Base-by-base conservation (phyloP, 2,888 invertebrate species). In the Leucoma salicis region DNA sequence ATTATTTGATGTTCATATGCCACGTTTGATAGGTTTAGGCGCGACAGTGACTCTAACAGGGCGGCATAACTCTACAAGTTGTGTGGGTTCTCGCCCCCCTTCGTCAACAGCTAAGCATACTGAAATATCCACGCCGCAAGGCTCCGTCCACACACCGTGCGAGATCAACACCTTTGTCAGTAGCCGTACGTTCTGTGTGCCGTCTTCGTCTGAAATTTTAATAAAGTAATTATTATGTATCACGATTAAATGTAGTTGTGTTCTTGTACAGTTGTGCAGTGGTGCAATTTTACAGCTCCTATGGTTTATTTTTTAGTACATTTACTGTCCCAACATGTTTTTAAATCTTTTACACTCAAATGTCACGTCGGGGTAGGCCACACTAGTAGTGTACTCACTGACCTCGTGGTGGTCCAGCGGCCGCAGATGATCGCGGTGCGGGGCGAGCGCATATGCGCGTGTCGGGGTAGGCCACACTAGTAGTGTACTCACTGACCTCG, bases 121-220 rank as follows among this genome's bases (percentile, higher is more conserved):
- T 3, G 94, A 94, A 45, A 97, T 93, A 70, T 97, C 96, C 13
- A 97, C 95, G 42, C 95, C 95, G 58, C 96, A 96, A 0, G 97
- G 94, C 80, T 97, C 97, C 42, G 96, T 96, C 97, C 97, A 97
- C 13, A 97, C 96, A 60, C 95, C 95, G 79, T 97, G 97, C 0
- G 98, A 98, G 14, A 99, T 91, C 29, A 97, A 85, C 8, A 98
- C 96, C 0, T 95, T 96, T 0, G 98, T 97, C 18, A 96, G 90
- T 14, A 99, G 88, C 10, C 97, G 91, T 53, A 92, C 89, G 71
- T 92, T 91, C 44, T 91, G 88, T 0, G 91, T 92, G 53, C 89
- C 88, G 57, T 90, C 88, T 3, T 86, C 84, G 46, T 90, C 92
- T 91, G 77, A 8, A 74, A 47, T n/a, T 2, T 0, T 14, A 10